These are phyloP conservation scores for Heliconius hermathena DNA, from an alignment of 1,140 invertebrate genomes.

Conservation along the genomic window DNA sequence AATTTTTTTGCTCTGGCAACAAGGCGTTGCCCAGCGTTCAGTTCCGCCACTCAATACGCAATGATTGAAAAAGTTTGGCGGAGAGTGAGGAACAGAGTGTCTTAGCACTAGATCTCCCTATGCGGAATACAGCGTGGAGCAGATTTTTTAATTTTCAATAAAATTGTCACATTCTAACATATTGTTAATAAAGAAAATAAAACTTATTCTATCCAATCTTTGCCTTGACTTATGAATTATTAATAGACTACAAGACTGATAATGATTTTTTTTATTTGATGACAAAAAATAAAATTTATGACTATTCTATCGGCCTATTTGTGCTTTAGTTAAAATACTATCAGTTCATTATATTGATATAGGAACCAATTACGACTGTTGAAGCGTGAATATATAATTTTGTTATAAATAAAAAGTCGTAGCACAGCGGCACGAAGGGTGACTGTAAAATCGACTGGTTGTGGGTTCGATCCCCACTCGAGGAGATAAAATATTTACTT, in stretches of 20 bases:
- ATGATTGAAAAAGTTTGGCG: too few relatives aligned
- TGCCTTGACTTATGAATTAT: conserved; percentile 15
- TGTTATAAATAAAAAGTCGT: background rate
- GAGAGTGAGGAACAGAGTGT: too few relatives aligned
- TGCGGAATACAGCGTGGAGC: too few relatives aligned
- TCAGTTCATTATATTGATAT: background rate
- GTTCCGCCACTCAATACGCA: too few relatives aligned
- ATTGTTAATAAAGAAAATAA: background rate
- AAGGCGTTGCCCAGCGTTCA: too few relatives aligned
- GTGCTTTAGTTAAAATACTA: background rate
- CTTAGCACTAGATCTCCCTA: background rate
- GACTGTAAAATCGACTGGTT: too few relatives aligned
- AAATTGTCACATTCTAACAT: background rate
- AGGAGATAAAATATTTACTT: too few relatives aligned
- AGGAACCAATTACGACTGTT: background rate
- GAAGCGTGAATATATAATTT: background rate
- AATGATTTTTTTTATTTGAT: background rate
- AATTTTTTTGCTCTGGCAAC: too few relatives aligned
- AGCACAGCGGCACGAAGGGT: too few relatives aligned
- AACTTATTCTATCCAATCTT: background rate
- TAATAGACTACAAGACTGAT: conserved; percentile 3
- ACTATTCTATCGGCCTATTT: background rate
- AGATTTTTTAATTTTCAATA: background rate
- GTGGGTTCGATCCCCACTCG: too few relatives aligned
- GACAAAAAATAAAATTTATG: background rate